phyloP scores from a whole-genome alignment of 2,888 invertebrate genomes.

The Amphimallon solstitiale region DNA sequence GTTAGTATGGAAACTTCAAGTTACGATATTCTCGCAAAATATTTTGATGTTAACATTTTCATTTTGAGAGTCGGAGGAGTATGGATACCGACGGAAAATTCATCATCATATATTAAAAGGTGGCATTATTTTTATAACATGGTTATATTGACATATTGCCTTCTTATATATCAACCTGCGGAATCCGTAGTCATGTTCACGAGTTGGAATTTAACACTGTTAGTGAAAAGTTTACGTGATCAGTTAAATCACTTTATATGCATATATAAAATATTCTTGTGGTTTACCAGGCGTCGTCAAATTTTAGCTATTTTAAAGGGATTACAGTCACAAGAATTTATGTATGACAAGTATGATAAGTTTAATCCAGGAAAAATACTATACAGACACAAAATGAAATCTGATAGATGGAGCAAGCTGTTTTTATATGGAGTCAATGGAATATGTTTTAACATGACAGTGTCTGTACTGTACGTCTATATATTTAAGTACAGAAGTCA shows the following conservation, averaged over 20 bases:
- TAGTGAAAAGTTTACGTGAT: conserved; percentile 42
- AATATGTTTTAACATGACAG: conserved; percentile 43
- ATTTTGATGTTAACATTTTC: conserved; percentile 42
- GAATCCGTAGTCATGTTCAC: conserved; percentile 41
- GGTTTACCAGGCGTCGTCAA: conserved; percentile 40
- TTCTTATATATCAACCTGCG: conserved; percentile 41
- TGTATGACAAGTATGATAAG: conserved; percentile 35
- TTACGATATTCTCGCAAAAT: conserved; percentile 30
- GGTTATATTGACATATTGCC: conserved; percentile 34
- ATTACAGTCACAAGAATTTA: conserved; percentile 37
- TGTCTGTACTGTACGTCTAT: conserved; percentile 40
- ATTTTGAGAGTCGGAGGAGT: conserved; percentile 44
- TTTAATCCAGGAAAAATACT: conserved; percentile 20
- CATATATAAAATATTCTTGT: conserved; percentile 42
- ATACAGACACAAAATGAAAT: conserved; percentile 36
- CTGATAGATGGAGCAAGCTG: conserved; percentile 43
- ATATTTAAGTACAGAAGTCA: conserved; percentile 40
- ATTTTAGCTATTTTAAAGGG: conserved; percentile 37
- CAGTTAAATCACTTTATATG: conserved; percentile 44
- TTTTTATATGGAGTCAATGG: conserved; percentile 43
- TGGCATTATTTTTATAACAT: conserved; percentile 22
- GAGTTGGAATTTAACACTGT: conserved; percentile 32
- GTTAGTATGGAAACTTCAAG: too few relatives aligned
- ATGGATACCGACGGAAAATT: conserved; percentile 40
- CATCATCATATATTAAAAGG: conserved; percentile 10